Conservation (phyloP, 2,113 vertebrate species). For the Felis chaus region DNA sequence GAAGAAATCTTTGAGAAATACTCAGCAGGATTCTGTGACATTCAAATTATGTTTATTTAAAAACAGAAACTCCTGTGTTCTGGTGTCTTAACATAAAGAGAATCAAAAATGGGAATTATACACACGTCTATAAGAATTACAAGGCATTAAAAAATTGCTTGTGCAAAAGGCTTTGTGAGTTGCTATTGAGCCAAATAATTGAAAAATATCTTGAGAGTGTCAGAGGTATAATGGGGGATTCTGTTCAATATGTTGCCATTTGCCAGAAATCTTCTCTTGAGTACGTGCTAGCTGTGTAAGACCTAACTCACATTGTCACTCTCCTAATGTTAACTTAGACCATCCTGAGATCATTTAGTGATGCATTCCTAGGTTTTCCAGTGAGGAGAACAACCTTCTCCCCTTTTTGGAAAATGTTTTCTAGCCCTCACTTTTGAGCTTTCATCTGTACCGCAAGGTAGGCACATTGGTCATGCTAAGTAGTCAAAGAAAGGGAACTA, state of each 20-base stretch:
- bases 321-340: neutral
- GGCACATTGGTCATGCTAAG: neutral
- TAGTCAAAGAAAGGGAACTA: neutral
- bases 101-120: slow-evolving; percentile 30
- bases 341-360: neutral
- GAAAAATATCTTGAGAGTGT: slow-evolving; percentile 8
- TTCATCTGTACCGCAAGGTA: neutral
- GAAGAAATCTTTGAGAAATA: slow-evolving; percentile 10
- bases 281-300: neutral
- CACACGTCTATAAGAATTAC: neutral
- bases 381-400: neutral
- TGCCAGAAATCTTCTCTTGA: neutral
- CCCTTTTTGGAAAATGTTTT: neutral
- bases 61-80: slow-evolving; percentile 47
- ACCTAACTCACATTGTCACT: neutral
- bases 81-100: slow-evolving; percentile 44
- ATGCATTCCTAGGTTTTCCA: neutral
- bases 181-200: neutral
- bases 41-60: slow-evolving; percentile 66
- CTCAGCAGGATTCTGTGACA: slow-evolving; percentile 43
- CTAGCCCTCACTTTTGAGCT: neutral
- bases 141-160: slow-evolving; percentile 40
- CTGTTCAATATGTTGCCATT: neutral
- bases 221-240: neutral
- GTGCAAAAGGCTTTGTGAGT: slow-evolving; percentile 10